Evolutionary conservation across 2,888 invertebrate genomes (phyloP).

Genomic region (Diogma glabrata): DNA sequence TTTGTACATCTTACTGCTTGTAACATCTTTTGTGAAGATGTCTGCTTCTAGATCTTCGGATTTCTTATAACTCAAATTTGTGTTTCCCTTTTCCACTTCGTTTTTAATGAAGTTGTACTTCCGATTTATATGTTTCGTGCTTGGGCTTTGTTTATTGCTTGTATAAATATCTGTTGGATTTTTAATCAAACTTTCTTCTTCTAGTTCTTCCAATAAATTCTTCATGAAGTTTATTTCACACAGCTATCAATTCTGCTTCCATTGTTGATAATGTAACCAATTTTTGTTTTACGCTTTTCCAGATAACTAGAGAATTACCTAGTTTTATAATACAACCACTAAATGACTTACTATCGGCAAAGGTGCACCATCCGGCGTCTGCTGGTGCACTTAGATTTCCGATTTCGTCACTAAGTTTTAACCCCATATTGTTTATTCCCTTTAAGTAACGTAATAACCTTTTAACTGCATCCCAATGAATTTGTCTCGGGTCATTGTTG

Average conservation of each 20-base stretch:
- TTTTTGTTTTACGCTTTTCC: background rate
- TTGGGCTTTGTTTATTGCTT: background rate
- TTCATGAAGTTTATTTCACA: background rate
- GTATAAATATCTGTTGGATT: background rate
- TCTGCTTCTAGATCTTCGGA: background rate
- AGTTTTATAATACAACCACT: slow-evolving; percentile 1
- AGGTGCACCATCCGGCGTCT: background rate
- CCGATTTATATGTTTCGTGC: background rate
- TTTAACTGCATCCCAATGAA: background rate
- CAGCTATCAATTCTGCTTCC: background rate
- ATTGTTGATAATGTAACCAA: background rate
- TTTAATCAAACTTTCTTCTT: background rate
- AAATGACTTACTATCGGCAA: background rate
- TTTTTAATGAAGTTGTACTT: background rate
- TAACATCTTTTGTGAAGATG: background rate
- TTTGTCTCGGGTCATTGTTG: background rate
- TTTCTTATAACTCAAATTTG: no score
- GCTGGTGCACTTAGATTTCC: background rate
- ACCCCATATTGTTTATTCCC: background rate
- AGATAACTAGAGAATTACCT: background rate
- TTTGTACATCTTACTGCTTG: background rate
- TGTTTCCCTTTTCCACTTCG: background rate
- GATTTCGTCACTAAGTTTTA: background rate
- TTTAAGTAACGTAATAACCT: background rate
- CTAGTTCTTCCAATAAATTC: background rate